Base-by-base conservation (phyloP, 2,797 vertebrate genomes). In the Setipinna tenuifilis region DNA sequence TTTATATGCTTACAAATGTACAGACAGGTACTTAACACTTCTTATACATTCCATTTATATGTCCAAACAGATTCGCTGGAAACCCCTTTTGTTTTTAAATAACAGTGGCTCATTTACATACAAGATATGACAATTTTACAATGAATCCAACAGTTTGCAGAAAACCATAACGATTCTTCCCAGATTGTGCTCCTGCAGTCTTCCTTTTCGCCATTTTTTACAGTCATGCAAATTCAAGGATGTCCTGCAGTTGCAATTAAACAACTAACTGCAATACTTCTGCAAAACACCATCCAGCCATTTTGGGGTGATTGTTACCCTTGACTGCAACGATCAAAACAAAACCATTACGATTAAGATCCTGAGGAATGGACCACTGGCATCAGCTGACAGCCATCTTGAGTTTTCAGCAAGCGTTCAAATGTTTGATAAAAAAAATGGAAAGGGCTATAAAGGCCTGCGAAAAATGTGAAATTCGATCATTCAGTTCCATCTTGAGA, bases 1-100 rank as follows among this genome's bases (percentile, higher is more conserved):
- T 92, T 87, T 91, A 88, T 90, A 86, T 75, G 86, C 85, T 88
- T 89, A 85, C 88, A 87, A 85, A 78, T 89, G 68, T 81, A 87
- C 81, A 82, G 62, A 89, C 90, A 88, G 86, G 44, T 84, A 80
- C 88, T 91, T 89, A 85, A 89, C 87, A 89, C 82, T 68, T 86
- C 82, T 87, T 84, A 86, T 28, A 78, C 71, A 78, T 78, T 89
- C 78, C 83, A 85, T 86, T 83, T 59, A 75, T 75, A 31, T 75
- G 57, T 90, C 82, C 28, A 65, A 86, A 86, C 58, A 88, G 85
- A 86, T 68, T 44, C 81, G 54, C 85, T n/a, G 84, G 35, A 80
- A 50, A 19, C 62, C 68, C 82, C 44, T 48, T 84, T 83, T 86
- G 86, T 83, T 88, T 89, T 41, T n/a, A 86, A 86, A 89, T 92